Conservation (phyloP, 2,113 vertebrate genomes). For the Eurystomus gularis region DNA sequence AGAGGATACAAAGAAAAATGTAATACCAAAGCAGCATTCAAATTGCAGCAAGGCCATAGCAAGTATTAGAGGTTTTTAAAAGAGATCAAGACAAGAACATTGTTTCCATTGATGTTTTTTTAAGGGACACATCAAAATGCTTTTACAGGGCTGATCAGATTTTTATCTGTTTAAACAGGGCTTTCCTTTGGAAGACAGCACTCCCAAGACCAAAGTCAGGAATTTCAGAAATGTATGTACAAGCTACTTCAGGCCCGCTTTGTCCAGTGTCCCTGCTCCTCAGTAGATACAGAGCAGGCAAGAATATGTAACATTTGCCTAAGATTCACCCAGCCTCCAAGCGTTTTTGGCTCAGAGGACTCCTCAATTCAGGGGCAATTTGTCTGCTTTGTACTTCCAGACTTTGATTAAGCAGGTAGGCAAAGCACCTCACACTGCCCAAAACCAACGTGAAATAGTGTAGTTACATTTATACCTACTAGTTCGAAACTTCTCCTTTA, state of each 20-base stretch:
- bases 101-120: neutral
- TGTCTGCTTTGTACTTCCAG: neutral
- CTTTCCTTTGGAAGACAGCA: neutral
- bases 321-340: neutral
- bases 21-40: neutral
- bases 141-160: neutral
- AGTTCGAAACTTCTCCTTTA: conserved; percentile 92
- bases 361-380: neutral
- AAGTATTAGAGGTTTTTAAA: neutral
- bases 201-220: neutral
- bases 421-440: neutral
- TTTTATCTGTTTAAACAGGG: neutral
- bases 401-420: neutral
- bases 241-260: neutral
- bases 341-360: neutral
- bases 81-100: neutral
- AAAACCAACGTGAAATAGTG: neutral
- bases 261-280: neutral
- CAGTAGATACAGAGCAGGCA: neutral
- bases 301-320: neutral
- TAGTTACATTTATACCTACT: conserved; percentile 76
- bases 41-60: neutral
- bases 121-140: neutral
- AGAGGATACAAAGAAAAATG: neutral
- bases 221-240: neutral